Conservation (phyloP, 2,113 vertebrate species). For the Pardalotus punctatus region DNA sequence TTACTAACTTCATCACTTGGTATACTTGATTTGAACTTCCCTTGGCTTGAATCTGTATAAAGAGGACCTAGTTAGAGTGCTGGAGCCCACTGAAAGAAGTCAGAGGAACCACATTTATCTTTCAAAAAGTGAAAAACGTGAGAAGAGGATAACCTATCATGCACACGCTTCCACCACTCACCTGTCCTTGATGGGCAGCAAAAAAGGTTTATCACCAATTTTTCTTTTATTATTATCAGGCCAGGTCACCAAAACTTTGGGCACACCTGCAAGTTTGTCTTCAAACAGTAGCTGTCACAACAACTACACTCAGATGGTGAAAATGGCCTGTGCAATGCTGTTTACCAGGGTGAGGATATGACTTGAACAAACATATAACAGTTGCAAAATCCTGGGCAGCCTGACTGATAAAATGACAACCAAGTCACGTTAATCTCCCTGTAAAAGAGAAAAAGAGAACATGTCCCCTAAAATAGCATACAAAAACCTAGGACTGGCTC, state of each 20-base stretch:
- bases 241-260: neutral
- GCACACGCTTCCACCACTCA: neutral
- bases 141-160: neutral
- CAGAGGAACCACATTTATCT: neutral
- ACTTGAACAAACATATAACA: neutral
- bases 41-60: neutral
- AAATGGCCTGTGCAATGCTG: neutral
- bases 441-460: neutral
- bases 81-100: neutral
- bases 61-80: neutral
- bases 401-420: neutral
- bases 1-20: neutral
- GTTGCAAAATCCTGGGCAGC: neutral
- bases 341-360: neutral
- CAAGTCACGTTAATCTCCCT: neutral
- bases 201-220: neutral
- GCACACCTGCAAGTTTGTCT: neutral
- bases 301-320: neutral
- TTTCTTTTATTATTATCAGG: neutral
- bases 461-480: neutral
- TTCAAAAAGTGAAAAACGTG: neutral
- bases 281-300: neutral
- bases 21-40: neutral
- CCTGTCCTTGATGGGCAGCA: neutral
- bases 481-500: neutral